These are phyloP conservation scores for Neolamprologus modestus DNA, from an alignment of 2,113 vertebrate species.

Conservation along the genomic window DNA sequence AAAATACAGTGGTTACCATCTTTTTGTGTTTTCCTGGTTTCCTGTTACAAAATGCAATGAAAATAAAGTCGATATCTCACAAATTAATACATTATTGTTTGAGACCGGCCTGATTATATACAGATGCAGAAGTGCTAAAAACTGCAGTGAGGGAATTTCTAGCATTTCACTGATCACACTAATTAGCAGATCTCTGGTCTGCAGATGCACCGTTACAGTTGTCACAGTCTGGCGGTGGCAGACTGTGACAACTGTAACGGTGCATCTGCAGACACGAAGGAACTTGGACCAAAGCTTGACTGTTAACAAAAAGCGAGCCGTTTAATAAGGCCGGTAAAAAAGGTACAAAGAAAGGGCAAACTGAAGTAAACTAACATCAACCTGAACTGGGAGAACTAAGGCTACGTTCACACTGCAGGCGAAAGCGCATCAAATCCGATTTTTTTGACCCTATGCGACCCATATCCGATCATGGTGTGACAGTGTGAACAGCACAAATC, in stretches of 20 bases:
- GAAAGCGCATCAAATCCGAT: too few species aligned
- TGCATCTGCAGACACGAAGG: accelerated
- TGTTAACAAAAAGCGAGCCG: not conserved
- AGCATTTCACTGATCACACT: not conserved
- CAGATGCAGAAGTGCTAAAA: not conserved
- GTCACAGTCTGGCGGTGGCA: accelerated
- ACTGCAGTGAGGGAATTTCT: not conserved
- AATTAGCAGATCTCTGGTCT: not conserved
- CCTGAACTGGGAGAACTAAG: not conserved
- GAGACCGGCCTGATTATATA: not conserved
- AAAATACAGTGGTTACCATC: not conserved
- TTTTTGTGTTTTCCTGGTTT: not conserved
- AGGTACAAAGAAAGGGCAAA: not conserved
- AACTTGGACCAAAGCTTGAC: not conserved
- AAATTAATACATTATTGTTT: not conserved
- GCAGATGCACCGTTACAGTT: not conserved
- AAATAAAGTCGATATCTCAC: not conserved
- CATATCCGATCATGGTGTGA: accelerated
- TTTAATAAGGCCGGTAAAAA: not conserved
- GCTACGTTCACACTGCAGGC: too few species aligned
- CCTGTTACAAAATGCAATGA: not conserved
- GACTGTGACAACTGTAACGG: not conserved
- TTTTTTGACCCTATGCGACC: too few species aligned
- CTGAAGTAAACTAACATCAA: not conserved
- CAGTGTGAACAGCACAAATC: too few species aligned